These are phyloP conservation scores for Mergus octosetaceus DNA, from an alignment of 2,797 vertebrate species.

Conservation along the genomic window DNA sequence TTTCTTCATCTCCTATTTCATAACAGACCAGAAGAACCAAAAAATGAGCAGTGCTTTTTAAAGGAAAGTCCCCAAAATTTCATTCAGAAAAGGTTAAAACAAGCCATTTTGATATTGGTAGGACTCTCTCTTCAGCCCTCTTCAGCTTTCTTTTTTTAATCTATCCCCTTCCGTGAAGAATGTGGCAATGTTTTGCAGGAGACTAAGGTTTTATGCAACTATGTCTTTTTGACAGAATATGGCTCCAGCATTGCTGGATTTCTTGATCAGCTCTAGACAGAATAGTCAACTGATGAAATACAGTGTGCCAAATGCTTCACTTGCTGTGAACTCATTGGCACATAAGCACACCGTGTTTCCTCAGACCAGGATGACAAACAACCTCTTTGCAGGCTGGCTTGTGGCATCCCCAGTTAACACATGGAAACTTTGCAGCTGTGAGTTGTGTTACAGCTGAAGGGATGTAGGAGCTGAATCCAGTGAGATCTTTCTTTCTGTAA, in stretches of 20 bases:
- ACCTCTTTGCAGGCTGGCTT: constrained; percentile 19
- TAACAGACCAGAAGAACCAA: background rate
- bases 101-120: background rate
- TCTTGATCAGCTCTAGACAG: background rate
- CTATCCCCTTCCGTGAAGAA: background rate
- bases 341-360: background rate
- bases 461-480: background rate
- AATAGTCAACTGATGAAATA: background rate
- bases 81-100: background rate
- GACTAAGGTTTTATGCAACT: background rate
- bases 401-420: constrained; percentile 33
- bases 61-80: background rate
- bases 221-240: background rate
- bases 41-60: background rate
- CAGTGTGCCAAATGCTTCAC: background rate
- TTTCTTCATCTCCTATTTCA: background rate
- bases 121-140: background rate
- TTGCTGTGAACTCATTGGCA: background rate
- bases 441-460: background rate
- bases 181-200: background rate
- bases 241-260: background rate
- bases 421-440: background rate
- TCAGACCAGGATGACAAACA: constrained; percentile 54
- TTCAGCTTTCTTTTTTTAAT: background rate
- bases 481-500: background rate